Evolutionary conservation across 2,113 vertebrate species (phyloP).

Genomic region (Equus przewalskii): DNA sequence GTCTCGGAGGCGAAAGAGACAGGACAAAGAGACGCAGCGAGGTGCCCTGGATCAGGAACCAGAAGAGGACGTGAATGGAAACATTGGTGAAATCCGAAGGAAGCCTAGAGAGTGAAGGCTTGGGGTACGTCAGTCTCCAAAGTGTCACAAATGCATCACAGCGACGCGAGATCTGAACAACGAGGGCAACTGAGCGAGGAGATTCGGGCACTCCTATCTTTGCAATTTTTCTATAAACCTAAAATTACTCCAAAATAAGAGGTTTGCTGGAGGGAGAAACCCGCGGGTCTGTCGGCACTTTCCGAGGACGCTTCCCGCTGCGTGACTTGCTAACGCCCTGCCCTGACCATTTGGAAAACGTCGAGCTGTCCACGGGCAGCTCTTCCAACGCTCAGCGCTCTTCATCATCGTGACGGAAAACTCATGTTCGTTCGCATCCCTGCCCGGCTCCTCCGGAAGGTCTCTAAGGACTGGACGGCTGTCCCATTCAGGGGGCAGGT

Average conservation of each 20-base stretch:
- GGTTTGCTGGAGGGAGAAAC: fast-evolving
- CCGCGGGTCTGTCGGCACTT: fast-evolving
- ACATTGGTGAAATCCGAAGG: fast-evolving
- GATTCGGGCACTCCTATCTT: fast-evolving
- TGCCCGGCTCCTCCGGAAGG: fast-evolving
- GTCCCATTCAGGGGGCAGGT: fast-evolving
- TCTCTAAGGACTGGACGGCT: fast-evolving
- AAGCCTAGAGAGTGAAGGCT: not conserved
- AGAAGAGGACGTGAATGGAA: not conserved
- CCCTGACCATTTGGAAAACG: fast-evolving
- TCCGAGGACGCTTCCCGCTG: fast-evolving
- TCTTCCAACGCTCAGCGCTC: fast-evolving
- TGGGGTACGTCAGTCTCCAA: too few species aligned
- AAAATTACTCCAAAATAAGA: not conserved
- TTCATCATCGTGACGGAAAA: fast-evolving
- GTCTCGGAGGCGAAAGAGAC: fast-evolving
- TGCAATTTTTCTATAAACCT: not conserved
- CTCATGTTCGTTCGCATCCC: fast-evolving
- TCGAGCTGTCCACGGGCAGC: fast-evolving
- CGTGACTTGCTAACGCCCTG: fast-evolving
- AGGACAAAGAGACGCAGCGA: fast-evolving
- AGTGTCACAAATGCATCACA: fast-evolving
- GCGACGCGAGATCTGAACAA: fast-evolving
- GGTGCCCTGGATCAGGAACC: too few species aligned
- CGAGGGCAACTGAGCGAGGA: fast-evolving